Conservation (phyloP, 2,113 vertebrate species). For the Thryonomys swinderianus region DNA sequence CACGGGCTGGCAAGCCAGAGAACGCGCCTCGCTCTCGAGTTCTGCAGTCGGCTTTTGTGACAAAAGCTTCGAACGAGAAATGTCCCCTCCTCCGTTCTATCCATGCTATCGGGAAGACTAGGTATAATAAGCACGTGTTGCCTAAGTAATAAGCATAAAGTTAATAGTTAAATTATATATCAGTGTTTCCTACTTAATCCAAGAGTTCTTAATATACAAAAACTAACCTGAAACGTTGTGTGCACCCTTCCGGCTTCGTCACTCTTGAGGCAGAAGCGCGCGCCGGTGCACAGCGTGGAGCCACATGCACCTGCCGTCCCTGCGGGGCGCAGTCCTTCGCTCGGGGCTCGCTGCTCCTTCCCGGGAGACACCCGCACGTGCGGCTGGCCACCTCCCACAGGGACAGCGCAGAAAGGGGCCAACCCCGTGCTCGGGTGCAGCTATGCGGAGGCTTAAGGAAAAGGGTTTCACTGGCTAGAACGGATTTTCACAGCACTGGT, state of each 20-base stretch:
- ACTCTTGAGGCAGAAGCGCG: neutral
- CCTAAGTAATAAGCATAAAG: neutral
- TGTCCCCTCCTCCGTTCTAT: neutral
- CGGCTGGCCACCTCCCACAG: neutral
- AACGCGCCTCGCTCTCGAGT: neutral
- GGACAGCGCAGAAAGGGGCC: neutral
- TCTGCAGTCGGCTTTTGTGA: neutral
- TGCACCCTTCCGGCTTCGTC: neutral
- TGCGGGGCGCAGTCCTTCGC: too few species aligned
- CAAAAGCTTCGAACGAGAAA: neutral
- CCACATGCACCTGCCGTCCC: neutral
- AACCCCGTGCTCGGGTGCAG: neutral
- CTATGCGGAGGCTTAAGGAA: constrained; percentile 7
- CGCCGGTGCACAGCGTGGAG: neutral
- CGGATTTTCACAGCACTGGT: neutral
- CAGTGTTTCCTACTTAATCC: neutral
- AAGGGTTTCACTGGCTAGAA: neutral
- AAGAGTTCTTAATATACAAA: neutral
- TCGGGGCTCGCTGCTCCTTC: neutral
- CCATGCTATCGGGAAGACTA: neutral
- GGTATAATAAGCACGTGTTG: neutral
- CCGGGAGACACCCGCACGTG: neutral
- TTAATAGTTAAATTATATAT: neutral
- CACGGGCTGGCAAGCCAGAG: neutral
- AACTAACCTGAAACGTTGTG: neutral